phyloP scores from a whole-genome alignment of 2,888 invertebrate genomes.

The Metallyticus violacea region DNA sequence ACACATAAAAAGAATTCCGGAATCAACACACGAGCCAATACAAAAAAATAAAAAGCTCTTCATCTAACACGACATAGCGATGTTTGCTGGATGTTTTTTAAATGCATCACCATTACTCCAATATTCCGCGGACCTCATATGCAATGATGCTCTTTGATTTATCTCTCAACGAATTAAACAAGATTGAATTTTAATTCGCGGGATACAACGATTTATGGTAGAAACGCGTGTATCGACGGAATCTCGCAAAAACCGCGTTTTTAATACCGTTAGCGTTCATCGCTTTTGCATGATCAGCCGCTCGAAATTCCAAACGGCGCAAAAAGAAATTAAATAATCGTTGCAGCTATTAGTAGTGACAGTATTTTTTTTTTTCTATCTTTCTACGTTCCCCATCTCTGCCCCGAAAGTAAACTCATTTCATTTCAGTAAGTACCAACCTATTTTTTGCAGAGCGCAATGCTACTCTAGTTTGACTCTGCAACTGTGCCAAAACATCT shows the following conservation, averaged over 20 bases:
- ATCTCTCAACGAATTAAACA: neutral
- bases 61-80: no score
- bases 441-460: neutral
- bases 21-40: no score
- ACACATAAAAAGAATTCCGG: no score
- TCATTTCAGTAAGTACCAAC: neutral
- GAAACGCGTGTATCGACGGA: neutral
- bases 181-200: neutral
- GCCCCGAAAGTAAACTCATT: no score
- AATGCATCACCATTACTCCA: no score
- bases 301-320: neutral
- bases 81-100: neutral
- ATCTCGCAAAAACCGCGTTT: neutral
- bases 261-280: neutral
- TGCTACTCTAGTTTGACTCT: neutral
- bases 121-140: neutral
- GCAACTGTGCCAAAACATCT: no score
- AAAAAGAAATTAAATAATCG: neutral
- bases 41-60: no score
- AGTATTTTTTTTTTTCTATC: neutral
- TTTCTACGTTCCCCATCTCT: no score
- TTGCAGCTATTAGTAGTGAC: neutral
- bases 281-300: neutral
- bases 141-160: neutral
- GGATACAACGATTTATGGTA: neutral